Base-by-base conservation (phyloP, 2,113 vertebrate genomes). In the Ploceus nigricollis region DNA sequence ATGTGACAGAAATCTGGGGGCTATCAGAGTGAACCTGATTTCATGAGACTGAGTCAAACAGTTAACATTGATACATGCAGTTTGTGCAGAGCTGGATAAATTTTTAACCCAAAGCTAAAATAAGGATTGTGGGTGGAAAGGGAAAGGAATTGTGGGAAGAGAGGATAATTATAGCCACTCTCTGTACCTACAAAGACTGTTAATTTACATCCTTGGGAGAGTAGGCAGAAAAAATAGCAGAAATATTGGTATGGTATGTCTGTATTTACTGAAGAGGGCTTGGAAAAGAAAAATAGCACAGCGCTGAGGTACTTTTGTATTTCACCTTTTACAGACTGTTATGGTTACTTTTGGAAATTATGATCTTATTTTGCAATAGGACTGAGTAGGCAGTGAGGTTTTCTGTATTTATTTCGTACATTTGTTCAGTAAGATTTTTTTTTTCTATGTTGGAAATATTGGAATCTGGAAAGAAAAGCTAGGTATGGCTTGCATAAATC, bases 101-200 rank as follows among this genome's bases (percentile, higher is more conserved):
- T 75, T 93, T 88, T 93, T 82, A 87, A 93, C 40, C 11, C 19
- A 71, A 82, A 94, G 63, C 92, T 94, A 63, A 91, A 94, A 77
- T 75, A 79, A 79, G 53, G 11, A 33, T 79, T 60, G 77, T 84
- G 90, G 56, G 84, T 85, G 90, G 90, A 87, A 58, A 95, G 42
- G 20, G 77, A 77, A 61, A 63, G 61, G 87, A 91, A 76, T 9
- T 94, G 65, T 93, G 78, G 84, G 90, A 96, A 87, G 44, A 44
- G 30, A 75, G 44, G 56, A 54, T 91, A 89, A 77, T 94, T 89
- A 73, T 57, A 95, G 64, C 63, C 4, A 14, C 50, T 83, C 47
- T 75, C 37, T 57, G 42, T 77, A 71, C 72, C 47, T 91, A 53
- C 54, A 45, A 70, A 71, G 69, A 35, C 64, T 79, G 44, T 39